Base-by-base conservation (phyloP, 92 coral and sea anemone genomes). In the Palythoa caribaeorum region DNA sequence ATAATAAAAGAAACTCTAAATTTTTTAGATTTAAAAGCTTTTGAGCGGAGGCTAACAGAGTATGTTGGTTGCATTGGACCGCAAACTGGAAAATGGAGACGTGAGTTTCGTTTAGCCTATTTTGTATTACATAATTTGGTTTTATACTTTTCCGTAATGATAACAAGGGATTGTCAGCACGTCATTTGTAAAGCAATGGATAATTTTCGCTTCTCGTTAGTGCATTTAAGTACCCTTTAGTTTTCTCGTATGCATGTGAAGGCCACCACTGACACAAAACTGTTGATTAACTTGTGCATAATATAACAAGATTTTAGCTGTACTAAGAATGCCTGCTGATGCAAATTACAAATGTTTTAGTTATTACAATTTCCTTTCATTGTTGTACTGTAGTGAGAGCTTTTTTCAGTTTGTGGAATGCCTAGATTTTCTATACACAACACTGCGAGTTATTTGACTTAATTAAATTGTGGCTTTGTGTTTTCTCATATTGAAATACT, bases 41-140 rank as follows among this genome's bases (percentile, higher is more conserved):
- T 97, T 89, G 99, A 97, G 80, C 91, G 99, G 47, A 88, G 99
- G 65, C 87, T 97, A 39, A 97, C 97, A 63, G 99, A 97, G 88
- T 97, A 97, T 83, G 90, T 97, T 10, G 83, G 97, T 20, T 93
- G 97, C 77, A 71, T 97, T 39, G 88, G 94, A 36, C 94, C 94
- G n/a, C 94, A 94, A 38, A 93, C 99, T 9, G 92, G 94, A 74
- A 92, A 92, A 89, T 97, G 99, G 99, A 85, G 96, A 89, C 57
- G 99, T 97, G 47, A 93, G 95, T 87, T 65, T 74, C 48, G 19
- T 53, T 16, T 55, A 60, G 35, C n/a, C 73, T 37, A 38, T 28
- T 28, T 28, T 28, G 28, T 28, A 28, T 47, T 55, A 28, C 14
- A 19, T 52, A 62, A n/a, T 57, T 70, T 40, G 14, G 48, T 36